Conservation (phyloP, 2,888 invertebrate genomes). For the Acronicta psi region DNA sequence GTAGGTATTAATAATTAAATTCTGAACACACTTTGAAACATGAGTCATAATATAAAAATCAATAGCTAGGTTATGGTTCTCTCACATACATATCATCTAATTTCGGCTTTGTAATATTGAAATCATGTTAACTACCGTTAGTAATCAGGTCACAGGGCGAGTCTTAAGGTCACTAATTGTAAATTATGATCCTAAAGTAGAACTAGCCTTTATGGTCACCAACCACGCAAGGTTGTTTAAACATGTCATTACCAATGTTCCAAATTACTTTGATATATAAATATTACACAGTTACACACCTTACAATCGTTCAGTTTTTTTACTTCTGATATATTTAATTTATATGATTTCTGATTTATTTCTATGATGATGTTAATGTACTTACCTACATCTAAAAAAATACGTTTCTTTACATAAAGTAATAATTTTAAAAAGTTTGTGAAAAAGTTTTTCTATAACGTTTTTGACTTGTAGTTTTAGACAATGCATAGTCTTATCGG, state of each 20-base stretch:
- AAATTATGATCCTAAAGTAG: constrained; percentile 8
- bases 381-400: no score
- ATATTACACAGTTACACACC: no score
- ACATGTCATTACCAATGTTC: constrained; percentile 5
- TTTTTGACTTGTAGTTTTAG: no score
- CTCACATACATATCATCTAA: not conserved
- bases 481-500: no score
- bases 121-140: not conserved
- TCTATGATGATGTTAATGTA: no score
- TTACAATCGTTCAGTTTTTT: not conserved
- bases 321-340: no score
- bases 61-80: no score
- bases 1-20: no score
- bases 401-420: no score
- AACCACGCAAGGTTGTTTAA: constrained; percentile 30
- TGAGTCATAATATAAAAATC: not conserved
- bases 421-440: no score
- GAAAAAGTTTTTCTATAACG: no score
- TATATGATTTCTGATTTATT: no score
- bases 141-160: not conserved
- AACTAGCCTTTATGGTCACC: constrained; percentile 16
- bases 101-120: not conserved
- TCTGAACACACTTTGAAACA: not conserved
- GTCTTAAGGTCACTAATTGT: constrained; percentile 16
- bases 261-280: constrained; percentile 3